phyloP scores from a whole-genome alignment of 1,140 invertebrate genomes.

The Drosophila insularis region DNA sequence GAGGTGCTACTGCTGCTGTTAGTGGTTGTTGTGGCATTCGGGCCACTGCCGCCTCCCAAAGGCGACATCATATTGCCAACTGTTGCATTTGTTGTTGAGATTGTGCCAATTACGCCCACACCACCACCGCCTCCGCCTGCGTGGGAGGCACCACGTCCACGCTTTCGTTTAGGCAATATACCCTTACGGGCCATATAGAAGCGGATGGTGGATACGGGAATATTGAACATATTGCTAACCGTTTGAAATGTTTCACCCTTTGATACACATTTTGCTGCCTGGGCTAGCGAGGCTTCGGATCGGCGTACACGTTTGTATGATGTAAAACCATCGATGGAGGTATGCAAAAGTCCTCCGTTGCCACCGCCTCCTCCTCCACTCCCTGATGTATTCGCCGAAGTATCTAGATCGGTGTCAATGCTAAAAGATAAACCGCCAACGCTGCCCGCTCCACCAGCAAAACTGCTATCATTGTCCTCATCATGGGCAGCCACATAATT shows the following conservation, averaged over 20 bases:
- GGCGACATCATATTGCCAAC: neutral
- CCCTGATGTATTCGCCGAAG: conserved; percentile 49
- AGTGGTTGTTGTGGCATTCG: conserved; percentile 26
- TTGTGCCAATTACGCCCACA: conserved; percentile 18
- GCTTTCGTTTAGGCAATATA: conserved; percentile 88
- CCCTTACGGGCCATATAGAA: conserved; percentile 93
- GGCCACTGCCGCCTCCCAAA: conserved; percentile 44
- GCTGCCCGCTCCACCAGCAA: conserved; percentile 23
- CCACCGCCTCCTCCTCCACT: conserved; percentile 10
- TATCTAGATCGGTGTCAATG: conserved; percentile 65
- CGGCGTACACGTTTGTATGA: conserved; percentile 84
- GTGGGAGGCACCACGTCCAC: conserved; percentile 84
- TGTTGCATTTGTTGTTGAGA: conserved; percentile 48
- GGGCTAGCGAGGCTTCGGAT: conserved; percentile 88
- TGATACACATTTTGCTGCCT: conserved; percentile 90
- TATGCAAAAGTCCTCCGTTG: conserved; percentile 47
- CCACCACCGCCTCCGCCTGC: conserved; percentile 26
- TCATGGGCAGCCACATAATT: conserved; percentile 76
- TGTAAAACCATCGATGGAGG: conserved; percentile 61
- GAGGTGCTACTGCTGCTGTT: conserved; percentile 23
- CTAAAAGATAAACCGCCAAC: conserved; percentile 40
- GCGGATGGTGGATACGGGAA: conserved; percentile 91
- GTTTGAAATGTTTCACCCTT: conserved; percentile 92
- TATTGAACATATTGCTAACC: conserved; percentile 91
- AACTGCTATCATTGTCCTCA: conserved; percentile 72